phyloP scores from a whole-genome alignment of 2,797 vertebrate genomes.

The Oreochromis mossambicus region DNA sequence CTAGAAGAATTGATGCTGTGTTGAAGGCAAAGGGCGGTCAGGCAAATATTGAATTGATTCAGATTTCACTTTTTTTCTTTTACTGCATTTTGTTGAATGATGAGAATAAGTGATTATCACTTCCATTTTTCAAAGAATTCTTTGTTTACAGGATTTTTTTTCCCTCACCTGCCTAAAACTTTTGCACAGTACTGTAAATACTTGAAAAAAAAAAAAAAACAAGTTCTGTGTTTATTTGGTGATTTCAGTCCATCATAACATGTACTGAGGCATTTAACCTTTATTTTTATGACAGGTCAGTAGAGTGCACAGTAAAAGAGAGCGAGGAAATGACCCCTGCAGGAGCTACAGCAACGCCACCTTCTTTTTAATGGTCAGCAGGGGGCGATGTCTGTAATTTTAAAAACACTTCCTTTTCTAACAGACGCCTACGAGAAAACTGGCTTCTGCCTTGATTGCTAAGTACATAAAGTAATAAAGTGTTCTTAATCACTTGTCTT shows the following conservation, averaged over 20 bases:
- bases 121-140: background rate
- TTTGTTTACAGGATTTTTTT: background rate
- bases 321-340: background rate
- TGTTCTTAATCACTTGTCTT: background rate
- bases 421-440: background rate
- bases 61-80: background rate
- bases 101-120: background rate
- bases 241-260: background rate
- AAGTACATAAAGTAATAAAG: background rate
- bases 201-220: background rate
- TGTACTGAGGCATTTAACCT: background rate
- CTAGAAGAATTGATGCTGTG: rapidly evolving
- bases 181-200: background rate
- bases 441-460: background rate
- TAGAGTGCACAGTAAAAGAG: background rate
- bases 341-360: background rate
- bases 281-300: background rate
- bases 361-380: background rate
- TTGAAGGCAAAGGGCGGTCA: background rate
- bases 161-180: background rate
- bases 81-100: background rate
- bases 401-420: background rate
- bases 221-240: background rate
- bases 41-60: background rate
- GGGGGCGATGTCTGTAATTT: background rate